Percentiles rank a stretch among this genome's conserved stretches.
Evolutionary conservation across 2,113 vertebrate species (phyloP).

Genomic region (Phalacrocorax brasilianus): DNA sequence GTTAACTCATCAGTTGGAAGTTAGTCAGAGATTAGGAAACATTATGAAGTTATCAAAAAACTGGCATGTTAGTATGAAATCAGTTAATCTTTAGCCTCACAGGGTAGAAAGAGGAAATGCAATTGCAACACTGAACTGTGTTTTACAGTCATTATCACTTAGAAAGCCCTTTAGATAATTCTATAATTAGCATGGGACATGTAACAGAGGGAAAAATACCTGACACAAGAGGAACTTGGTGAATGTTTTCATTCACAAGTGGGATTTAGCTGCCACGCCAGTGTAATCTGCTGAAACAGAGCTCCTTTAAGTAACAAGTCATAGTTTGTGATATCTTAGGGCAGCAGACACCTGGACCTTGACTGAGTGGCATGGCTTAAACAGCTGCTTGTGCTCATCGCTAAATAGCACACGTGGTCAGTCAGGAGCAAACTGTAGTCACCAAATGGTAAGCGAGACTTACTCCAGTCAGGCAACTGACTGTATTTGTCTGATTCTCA

Average conservation of each 20-base stretch:
- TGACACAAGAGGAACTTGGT: neutral
- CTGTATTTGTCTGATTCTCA: neutral
- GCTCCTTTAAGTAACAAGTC: neutral
- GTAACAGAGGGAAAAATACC: neutral
- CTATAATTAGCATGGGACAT: slow-evolving; percentile 36
- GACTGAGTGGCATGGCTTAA: neutral
- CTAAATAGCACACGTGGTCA: accelerated
- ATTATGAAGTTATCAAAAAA: slow-evolving; percentile 59
- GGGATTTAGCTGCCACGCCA: neutral
- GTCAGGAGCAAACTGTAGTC: neutral
- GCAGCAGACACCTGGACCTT: neutral
- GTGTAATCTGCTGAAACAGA: neutral
- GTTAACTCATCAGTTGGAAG: slow-evolving; percentile 68
- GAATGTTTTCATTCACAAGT: neutral
- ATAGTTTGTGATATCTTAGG: neutral
- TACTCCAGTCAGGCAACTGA: neutral
- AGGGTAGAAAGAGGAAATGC: slow-evolving; percentile 67
- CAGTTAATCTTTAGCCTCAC: slow-evolving; percentile 68
- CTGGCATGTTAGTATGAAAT: slow-evolving; percentile 48
- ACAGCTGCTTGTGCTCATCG: neutral
- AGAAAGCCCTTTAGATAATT: slow-evolving; percentile 38
- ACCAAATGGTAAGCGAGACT: neutral
- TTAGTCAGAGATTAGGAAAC: slow-evolving; percentile 75
- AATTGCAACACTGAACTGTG: slow-evolving; percentile 62
- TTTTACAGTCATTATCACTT: slow-evolving; percentile 58